Evolutionary conservation across 1,140 invertebrate species (phyloP), one percentile per base, ranked within the genome.

Genomic region (Hetaerina americana): DNA sequence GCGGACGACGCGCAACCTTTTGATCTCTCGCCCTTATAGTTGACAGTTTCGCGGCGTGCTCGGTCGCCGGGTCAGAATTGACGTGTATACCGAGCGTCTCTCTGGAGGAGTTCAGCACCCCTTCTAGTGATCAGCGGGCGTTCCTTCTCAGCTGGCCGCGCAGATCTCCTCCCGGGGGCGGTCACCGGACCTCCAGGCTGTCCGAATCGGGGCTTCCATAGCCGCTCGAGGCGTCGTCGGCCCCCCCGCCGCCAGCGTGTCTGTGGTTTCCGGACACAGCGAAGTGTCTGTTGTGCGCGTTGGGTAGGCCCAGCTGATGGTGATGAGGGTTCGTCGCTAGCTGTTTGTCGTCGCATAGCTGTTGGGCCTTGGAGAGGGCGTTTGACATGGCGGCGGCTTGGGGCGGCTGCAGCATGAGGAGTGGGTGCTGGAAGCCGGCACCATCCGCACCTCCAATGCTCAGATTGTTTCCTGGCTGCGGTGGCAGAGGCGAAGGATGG

Each of bases 161-260:
- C 40, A n/a, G 15, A 1, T 57, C 40, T 18, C 40, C 40, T 57
- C 40, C 40, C n/a, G n/a, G n/a, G 22, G 40, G 40, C 40, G 40
- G 40, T 57, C 40, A 57, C 40, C 40, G 40, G 40, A 57, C 74
- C 72, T 87, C 85, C 75, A 86, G 86, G 27, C 85, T 86, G 75
- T 86, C 86, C 5, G 85, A 86, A 79, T 88, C 87, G 26, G 86
- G 81, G 78, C 86, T 87, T 73, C 85, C 86, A 79, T 86, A 87
- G 10, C 85, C 85, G 78, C 84, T 86, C 76, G 84, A 86, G 5
- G 84, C 85, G 77, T 86, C 86, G 75, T 86, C 85, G 78, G 83
- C 79, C 15, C 40, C 40, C 15, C 40, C 40, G 22, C 40, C 40
- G 22, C 40, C 40, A 1, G 40, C 40, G 79, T 82, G 72, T 79